Base-by-base conservation (phyloP, 35 echinoderm and acorn worm species). In the Patiria miniata region DNA sequence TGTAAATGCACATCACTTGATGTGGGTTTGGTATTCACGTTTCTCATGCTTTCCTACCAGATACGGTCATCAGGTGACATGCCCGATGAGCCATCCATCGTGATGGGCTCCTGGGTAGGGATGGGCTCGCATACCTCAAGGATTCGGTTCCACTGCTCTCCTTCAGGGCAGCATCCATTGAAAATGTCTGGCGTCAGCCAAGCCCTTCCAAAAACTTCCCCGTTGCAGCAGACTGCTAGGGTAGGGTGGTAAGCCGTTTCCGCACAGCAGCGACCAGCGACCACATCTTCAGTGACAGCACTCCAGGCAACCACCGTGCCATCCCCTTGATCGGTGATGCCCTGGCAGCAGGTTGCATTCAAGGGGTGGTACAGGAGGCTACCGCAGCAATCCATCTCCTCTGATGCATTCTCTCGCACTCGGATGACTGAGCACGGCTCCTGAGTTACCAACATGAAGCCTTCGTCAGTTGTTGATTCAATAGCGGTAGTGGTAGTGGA, bases 341-440 rank as follows among this genome's bases (percentile, higher is more conserved):
- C 65, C n/a, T 73, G 65, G 8, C 65, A 73, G 65, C 65, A 73
- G 0, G 39, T 52, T 82, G 80, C 40, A 52, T 82, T 82, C 28
- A 23, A 18, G 40, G 40, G 38, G 23, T 51, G 51, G 51, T 82
- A 52, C 19, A 82, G n/a, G 30, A 51, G 40, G 33, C 80, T 82
- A 12, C 28, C 19, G 51, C 80, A 82, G 42, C 80, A 82, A 30
- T 47, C 12, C 1, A 37, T 18, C 5, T 51, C 78, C 9, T 39
- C 42, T 1, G 37, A 23, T 51, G 39, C 37, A 19, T 42, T 80
- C 22, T 80, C 37, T 42, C 37, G 12, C 7, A 36, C 78, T 39
- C 37, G 30, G 78, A 80, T 32, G 22, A 47, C 78, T 8, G 30
- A 15, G 78, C 37, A 73, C 29, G 23, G 26, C 34, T 73, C 65